Evolutionary conservation across 2,113 vertebrate genomes (phyloP).

Genomic region (Onychostoma macrolepis): DNA sequence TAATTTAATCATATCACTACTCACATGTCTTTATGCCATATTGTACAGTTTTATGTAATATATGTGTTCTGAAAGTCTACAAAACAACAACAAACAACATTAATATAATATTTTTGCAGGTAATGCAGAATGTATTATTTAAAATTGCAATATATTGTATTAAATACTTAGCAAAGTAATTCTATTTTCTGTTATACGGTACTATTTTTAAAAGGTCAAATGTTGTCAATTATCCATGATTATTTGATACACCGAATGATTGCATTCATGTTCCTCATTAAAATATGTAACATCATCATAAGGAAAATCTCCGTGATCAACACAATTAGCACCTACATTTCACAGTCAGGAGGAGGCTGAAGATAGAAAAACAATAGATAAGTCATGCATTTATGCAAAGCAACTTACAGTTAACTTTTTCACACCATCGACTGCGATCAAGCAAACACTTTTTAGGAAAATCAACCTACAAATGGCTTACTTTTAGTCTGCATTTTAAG

Average conservation of each 20-base stretch:
- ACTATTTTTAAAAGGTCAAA: not conserved
- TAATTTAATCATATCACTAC: not conserved
- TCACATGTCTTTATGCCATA: not conserved
- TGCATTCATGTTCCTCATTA: not conserved
- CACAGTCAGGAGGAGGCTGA: not conserved
- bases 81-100: not conserved
- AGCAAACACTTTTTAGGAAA: not conserved
- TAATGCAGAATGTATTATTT: not conserved
- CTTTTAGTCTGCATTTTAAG: not conserved
- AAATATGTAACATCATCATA: not conserved
- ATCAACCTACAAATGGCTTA: not conserved
- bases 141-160: not conserved
- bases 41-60: not conserved
- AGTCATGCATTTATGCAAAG: not conserved
- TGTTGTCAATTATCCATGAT: not conserved
- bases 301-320: not conserved
- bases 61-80: too few species aligned
- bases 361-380: not conserved
- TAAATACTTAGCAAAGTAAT: not conserved
- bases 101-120: not conserved
- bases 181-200: not conserved
- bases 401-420: not conserved
- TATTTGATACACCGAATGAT: not conserved
- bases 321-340: not conserved
- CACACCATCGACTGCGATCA: not conserved